These are phyloP conservation scores for Drosophila subpulchrella DNA, from an alignment of 1,140 invertebrate genomes.

Conservation along the genomic window DNA sequence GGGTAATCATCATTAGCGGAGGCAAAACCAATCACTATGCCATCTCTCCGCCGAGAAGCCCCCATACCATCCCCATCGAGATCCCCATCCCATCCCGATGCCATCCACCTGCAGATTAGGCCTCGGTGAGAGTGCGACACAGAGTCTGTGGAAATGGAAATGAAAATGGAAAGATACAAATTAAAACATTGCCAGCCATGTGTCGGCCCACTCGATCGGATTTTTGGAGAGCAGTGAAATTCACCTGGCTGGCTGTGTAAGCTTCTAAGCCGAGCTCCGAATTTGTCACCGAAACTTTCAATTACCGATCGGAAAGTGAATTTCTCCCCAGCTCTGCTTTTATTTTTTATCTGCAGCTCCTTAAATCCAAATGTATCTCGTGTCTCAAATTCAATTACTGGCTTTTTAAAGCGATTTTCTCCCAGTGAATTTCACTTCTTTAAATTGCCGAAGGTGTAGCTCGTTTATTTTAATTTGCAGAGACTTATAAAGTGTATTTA, in stretches of 20 bases:
- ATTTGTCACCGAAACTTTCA: slow-evolving; percentile 41
- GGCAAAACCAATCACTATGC: slow-evolving; percentile 68
- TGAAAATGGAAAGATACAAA: slow-evolving; percentile 59
- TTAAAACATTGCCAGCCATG: slow-evolving; percentile 66
- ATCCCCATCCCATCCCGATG: slow-evolving; percentile 27
- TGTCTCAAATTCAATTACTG: slow-evolving; percentile 1
- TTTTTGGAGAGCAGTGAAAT: slow-evolving; percentile 62
- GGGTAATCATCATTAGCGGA: slow-evolving; percentile 78
- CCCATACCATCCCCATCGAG: slow-evolving; percentile 1
- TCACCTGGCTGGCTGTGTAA: slow-evolving; percentile 39
- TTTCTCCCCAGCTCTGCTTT: slow-evolving; percentile 24
- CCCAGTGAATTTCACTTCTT: neutral
- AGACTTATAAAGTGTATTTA: neutral
- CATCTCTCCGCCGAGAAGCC: slow-evolving; percentile 33
- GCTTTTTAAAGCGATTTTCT: neutral
- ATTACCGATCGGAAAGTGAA: slow-evolving; percentile 32
- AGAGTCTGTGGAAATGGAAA: slow-evolving; percentile 40
- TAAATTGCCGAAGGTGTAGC: neutral
- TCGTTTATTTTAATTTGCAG: neutral
- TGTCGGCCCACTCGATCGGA: slow-evolving; percentile 37
- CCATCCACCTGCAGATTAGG: slow-evolving; percentile 54
- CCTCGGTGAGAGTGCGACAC: slow-evolving; percentile 68
- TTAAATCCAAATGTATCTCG: slow-evolving; percentile 16
- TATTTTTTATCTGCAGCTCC: neutral
- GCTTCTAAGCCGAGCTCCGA: slow-evolving; percentile 41